Evolutionary conservation across 2,888 invertebrate species (phyloP).

Genomic region (Elmis aenea): DNA sequence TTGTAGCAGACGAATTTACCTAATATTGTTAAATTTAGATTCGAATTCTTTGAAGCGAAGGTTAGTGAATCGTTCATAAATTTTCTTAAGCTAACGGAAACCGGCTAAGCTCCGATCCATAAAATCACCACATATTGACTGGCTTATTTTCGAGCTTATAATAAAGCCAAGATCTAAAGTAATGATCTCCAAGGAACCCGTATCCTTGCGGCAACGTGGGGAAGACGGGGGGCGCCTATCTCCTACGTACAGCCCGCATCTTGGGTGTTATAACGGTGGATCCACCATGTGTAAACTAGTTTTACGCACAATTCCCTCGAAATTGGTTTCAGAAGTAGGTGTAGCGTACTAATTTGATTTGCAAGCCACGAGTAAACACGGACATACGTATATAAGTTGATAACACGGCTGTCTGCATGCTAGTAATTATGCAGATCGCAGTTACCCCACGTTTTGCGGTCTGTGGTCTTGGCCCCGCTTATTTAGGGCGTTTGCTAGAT

Average conservation of each 20-base stretch:
- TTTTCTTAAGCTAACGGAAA: no score
- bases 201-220: not conserved
- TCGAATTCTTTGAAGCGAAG: no score
- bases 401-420: not conserved
- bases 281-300: constrained; percentile 30
- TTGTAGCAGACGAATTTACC: no score
- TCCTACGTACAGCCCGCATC: constrained; percentile 11
- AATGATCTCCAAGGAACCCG: not conserved
- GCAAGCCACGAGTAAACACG: constrained; percentile 15
- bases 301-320: constrained; percentile 30
- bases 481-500: not conserved
- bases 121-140: not conserved
- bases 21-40: no score
- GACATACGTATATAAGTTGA: constrained; percentile 13
- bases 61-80: no score
- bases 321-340: constrained; percentile 27
- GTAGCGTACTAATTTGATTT: constrained; percentile 20
- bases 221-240: not conserved
- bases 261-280: constrained; percentile 16
- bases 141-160: not conserved
- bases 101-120: no score
- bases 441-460: not conserved
- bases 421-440: not conserved
- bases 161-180: not conserved
- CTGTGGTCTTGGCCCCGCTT: not conserved